Conservation (phyloP, 2,888 invertebrate species). For the Lasius platythorax region DNA sequence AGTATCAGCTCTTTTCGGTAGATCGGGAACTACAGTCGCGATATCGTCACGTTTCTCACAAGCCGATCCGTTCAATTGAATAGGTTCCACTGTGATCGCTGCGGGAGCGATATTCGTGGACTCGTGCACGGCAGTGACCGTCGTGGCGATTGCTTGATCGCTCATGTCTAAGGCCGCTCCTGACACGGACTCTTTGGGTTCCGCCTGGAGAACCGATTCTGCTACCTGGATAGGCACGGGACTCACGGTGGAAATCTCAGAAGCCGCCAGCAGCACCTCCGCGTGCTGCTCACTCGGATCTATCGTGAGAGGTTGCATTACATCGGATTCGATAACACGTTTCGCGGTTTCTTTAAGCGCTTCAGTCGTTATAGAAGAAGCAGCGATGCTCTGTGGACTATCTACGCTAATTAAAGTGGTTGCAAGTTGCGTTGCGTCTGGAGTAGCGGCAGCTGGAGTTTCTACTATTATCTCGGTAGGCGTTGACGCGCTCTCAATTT, state of each 20-base stretch:
- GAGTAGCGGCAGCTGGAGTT: neutral
- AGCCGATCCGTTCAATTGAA: slow-evolving; percentile 53
- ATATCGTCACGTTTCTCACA: slow-evolving; percentile 10
- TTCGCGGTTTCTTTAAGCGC: neutral
- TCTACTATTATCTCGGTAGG: neutral
- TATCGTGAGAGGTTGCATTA: slow-evolving; percentile 44
- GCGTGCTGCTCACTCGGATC: slow-evolving; percentile 59
- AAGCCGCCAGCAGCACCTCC: slow-evolving; percentile 59
- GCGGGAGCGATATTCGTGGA: slow-evolving; percentile 66
- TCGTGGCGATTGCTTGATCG: slow-evolving; percentile 80
- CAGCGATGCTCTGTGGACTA: neutral
- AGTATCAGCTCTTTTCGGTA: neutral
- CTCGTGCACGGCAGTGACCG: slow-evolving; percentile 78
- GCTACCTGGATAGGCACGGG: slow-evolving; percentile 83
- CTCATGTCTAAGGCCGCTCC: slow-evolving; percentile 76
- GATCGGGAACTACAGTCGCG: neutral
- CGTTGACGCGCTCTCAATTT: neutral
- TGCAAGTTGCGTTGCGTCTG: neutral
- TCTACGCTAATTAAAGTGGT: neutral
- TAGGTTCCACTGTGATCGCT: slow-evolving; percentile 44
- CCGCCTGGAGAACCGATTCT: slow-evolving; percentile 83
- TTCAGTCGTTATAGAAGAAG: neutral
- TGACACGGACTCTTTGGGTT: slow-evolving; percentile 81
- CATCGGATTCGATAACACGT: neutral
- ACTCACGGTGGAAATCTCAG: slow-evolving; percentile 67